A percentile compares a stretch with the other conserved stretches of the same genome.
These are phyloP conservation scores for Saxicola maurus DNA, from an alignment of 2,797 vertebrate species.

Conservation along the genomic window DNA sequence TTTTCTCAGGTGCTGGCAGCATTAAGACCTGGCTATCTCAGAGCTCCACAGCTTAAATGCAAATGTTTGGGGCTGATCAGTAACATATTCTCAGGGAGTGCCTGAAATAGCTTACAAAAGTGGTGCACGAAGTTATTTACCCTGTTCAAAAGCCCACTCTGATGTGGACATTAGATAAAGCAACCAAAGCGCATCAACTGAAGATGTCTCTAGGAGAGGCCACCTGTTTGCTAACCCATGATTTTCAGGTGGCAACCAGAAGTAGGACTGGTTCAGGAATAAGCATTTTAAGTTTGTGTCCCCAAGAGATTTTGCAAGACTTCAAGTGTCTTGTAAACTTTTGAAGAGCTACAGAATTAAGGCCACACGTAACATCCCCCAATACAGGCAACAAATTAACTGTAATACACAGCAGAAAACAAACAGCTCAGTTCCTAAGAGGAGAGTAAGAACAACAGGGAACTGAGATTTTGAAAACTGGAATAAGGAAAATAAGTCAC, in stretches of 20 bases:
- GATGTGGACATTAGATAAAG: background rate
- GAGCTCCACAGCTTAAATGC: background rate
- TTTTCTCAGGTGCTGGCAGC: background rate
- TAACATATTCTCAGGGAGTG: background rate
- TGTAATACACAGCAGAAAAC: background rate
- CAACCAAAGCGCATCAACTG: background rate
- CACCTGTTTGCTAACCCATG: rapidly evolving
- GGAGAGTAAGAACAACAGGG: rapidly evolving
- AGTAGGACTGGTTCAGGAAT: background rate
- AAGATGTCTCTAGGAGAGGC: background rate
- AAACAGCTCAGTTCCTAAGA: background rate
- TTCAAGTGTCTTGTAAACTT: background rate
- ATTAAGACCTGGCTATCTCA: background rate
- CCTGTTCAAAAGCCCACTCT: background rate
- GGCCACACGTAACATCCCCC: background rate
- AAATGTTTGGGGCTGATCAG: background rate
- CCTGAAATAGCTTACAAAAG: background rate
- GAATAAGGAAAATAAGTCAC: background rate
- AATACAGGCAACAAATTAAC: background rate
- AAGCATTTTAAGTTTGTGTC: background rate
- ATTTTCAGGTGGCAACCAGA: background rate
- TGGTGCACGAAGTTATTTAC: background rate
- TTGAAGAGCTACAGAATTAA: background rate
- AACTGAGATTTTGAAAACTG: background rate
- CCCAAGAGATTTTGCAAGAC: background rate